Base-by-base conservation (phyloP, 1,140 invertebrate genomes). In the Protaetia brevitarsis region DNA sequence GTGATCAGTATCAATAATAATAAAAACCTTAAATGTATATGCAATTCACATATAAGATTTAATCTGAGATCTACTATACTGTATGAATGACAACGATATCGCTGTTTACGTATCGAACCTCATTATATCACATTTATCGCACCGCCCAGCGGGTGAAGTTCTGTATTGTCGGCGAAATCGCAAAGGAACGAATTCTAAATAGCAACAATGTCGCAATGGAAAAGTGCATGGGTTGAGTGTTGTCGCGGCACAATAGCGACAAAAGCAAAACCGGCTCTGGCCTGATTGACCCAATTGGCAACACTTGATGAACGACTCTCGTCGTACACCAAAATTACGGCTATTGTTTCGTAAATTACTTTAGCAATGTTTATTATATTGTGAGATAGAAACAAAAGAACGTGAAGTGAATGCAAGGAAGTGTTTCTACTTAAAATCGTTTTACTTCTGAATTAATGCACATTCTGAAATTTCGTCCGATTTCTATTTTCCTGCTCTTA, bases 191-290 rank as follows among this genome's bases (percentile, higher is more conserved):
- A 51, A 51, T 51, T 51, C 19, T 51, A 51, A 51, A 51, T 23
- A 19, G 41, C 41, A 51, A 51, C 41, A 51, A 51, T 51, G 19
- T 23, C 19, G 19, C 5, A 51, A 51, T 51, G 41, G 41, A 51
- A 51, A 51, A 51, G 41, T 51, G 41, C 41, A 51, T 51, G 26
- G 41, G 41, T 51, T 51, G 41, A 51, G 41, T 51, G 41, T 51
- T 51, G 41, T 51, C 41, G 41, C 41, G 41, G 1, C n/a, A 51
- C 19, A 51, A 51, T 51, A 51, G 19, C 41, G 26, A 51, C 19
- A 51, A 51, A 51, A 19, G 41, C 16, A 5, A n/a, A n/a, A 51
- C 41, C 41, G 41, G 26, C 41, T n/a, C n/a, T 23, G 26, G 41
- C 26, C 19, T 19, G 41, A 51, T 51, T 51, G 41, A 51, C 41